Conservation (phyloP, 2,888 invertebrate genomes). For the Agonopterix subpropinquella region DNA sequence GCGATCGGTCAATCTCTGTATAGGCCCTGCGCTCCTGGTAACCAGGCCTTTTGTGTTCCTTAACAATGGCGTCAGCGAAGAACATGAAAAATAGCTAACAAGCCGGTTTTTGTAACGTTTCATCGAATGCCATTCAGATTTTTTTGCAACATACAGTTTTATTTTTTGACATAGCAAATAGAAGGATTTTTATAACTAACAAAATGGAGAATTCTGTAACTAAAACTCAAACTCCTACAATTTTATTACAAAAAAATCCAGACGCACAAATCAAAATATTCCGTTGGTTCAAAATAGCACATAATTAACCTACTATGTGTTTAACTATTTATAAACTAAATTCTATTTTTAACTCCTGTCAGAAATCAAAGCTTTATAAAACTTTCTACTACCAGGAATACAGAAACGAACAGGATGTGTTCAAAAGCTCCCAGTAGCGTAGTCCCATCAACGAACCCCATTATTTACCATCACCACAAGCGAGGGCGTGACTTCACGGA, state of each 20-base stretch:
- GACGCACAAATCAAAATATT: no score
- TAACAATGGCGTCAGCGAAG: constrained; percentile 46
- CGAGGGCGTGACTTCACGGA: constrained; percentile 10
- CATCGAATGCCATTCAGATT: not conserved
- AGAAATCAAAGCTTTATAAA: constrained; percentile 8
- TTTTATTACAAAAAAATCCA: no score
- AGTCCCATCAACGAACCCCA: constrained; percentile 6
- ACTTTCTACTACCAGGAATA: constrained; percentile 19
- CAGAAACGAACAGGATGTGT: constrained; percentile 16
- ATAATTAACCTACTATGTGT: not conserved
- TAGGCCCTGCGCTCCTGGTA: constrained; percentile 50
- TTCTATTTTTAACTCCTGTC: constrained; percentile 1
- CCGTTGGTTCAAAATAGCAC: no score
- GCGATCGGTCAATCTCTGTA: constrained; percentile 63
- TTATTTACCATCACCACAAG: not conserved
- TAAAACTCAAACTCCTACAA: no score
- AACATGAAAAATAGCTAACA: constrained; percentile 46
- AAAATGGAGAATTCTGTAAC: no score
- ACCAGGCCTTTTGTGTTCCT: constrained; percentile 45
- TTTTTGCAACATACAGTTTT: not conserved
- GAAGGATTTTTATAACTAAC: no score
- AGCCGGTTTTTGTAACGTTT: constrained; percentile 16
- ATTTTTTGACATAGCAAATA: not conserved
- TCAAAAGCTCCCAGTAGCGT: constrained; percentile 2
- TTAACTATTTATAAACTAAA: not conserved